Evolutionary conservation across 2,888 invertebrate genomes (phyloP).

Genomic region (Trissolcus brochymenae): DNA sequence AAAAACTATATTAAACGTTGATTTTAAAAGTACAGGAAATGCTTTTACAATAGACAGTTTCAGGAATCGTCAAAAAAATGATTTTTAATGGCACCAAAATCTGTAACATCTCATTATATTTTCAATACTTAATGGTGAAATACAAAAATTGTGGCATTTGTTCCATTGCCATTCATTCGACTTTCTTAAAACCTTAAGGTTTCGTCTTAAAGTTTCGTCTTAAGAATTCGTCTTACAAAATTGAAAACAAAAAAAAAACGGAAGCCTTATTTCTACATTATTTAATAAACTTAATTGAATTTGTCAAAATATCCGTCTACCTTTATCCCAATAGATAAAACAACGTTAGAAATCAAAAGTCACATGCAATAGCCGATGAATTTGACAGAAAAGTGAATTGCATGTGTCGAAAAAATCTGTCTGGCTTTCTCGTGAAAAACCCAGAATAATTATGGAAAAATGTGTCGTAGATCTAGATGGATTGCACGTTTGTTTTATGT

Average conservation of each 20-base stretch:
- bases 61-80: not conserved
- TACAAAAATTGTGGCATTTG: not conserved
- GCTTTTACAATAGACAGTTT: conserved; percentile 8
- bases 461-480: too few species aligned
- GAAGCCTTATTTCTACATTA: too few species aligned
- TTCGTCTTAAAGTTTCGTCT: too few species aligned
- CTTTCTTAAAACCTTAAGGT: not conserved
- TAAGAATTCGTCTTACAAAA: too few species aligned
- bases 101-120: not conserved
- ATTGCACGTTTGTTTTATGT: too few species aligned
- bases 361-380: too few species aligned
- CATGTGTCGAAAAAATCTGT: not conserved
- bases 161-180: not conserved
- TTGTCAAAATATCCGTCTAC: too few species aligned
- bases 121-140: not conserved
- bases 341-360: too few species aligned
- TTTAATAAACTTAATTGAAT: too few species aligned
- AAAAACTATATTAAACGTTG: not conserved
- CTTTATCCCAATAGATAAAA: too few species aligned
- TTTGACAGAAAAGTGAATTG: not conserved
- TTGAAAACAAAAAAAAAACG: too few species aligned
- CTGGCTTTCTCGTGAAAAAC: not conserved
- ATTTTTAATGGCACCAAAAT: not conserved
- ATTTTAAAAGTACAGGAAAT: conserved; percentile 11
- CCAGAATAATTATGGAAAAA: not conserved